Base-by-base conservation (phyloP, 2,113 vertebrate species). In the Natator depressus region DNA sequence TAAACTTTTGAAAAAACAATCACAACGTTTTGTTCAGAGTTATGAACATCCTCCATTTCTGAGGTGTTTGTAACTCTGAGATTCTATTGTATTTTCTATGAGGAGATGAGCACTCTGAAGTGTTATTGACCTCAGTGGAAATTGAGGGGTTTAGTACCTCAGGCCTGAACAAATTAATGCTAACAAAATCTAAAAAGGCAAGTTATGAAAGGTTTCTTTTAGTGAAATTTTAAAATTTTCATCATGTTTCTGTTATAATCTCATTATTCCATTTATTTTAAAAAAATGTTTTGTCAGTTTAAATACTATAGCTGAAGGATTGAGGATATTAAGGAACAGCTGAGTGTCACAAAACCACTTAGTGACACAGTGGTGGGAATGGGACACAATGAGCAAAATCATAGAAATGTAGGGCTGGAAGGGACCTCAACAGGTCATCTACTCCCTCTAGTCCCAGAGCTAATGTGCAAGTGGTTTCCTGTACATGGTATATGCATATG, bases 361-460 rank as follows among this genome's bases (percentile, higher is more conserved):
- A 5, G 35, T n/a, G 31, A 8, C 13, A 7, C 19, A 80, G 79
- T 0, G 1, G 24, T 31, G 72, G 11, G 31, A 59, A 59, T 5
- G 57, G 57, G 11, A 59, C 57, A 59, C 57, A 59, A 59, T 13
- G 35, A 69, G 65, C 35, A 69, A 69, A 69, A 69, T 69, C 65
- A 38, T 69, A 20, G 35, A 69, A 20, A 69, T 20, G 19, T 20
- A 69, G 35, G 65, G 35, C 65, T 69, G 35, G 65, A 69, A 69
- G 35, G 14, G 10, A n/a, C 35, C 65, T 69, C n/a, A 72, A 22
- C 5, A n/a, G 16, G 35, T 72, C n/a, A 38, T 20, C 16, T 19
- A 69, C 16, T n/a, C 62, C 62, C 87, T 69, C 31, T n/a, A 55
- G 46, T 62, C 31, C 57, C 51, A 84, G 42, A 50, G 42, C 29